Conservation (phyloP, 2,888 invertebrate species). For the Callimorpha dominula region DNA sequence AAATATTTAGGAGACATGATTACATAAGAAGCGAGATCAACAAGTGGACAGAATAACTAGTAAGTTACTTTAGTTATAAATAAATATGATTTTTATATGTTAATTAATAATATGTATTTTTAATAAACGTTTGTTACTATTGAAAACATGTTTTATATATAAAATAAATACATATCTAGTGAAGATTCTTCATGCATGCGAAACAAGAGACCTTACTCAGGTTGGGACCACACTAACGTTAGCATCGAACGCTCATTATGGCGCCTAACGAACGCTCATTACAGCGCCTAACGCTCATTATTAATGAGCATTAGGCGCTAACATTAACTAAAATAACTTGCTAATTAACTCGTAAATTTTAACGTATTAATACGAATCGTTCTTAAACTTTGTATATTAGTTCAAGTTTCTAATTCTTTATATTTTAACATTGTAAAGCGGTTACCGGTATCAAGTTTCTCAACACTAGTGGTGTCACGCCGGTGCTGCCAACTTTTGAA, state of each 20-base stretch:
- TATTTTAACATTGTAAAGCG: not conserved
- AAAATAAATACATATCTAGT: not conserved
- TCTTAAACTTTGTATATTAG: not conserved
- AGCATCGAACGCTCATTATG: not conserved
- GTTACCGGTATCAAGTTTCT: not conserved
- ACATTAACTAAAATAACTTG: not conserved
- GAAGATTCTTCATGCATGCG: not conserved
- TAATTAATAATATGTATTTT: too few relatives aligned
- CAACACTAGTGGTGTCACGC: not conserved
- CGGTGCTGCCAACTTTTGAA: not conserved
- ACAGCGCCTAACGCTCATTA: not conserved
- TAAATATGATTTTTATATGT: too few relatives aligned
- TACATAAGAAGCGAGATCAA: too few relatives aligned
- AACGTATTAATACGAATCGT: not conserved
- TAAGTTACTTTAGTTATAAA: too few relatives aligned
- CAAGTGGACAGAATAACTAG: too few relatives aligned
- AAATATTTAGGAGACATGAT: too few relatives aligned
- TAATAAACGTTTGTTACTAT: too few relatives aligned
- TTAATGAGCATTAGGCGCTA: conserved; percentile 4
- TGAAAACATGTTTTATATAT: not conserved
- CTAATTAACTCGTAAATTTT: not conserved
- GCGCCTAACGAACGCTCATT: not conserved
- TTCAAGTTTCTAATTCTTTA: not conserved
- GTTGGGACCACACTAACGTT: not conserved
- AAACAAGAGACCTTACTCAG: not conserved